Percentiles rank a stretch among this genome's conserved stretches.
Conservation (phyloP, 2,888 invertebrate species). For the Drosophila infuscata region DNA sequence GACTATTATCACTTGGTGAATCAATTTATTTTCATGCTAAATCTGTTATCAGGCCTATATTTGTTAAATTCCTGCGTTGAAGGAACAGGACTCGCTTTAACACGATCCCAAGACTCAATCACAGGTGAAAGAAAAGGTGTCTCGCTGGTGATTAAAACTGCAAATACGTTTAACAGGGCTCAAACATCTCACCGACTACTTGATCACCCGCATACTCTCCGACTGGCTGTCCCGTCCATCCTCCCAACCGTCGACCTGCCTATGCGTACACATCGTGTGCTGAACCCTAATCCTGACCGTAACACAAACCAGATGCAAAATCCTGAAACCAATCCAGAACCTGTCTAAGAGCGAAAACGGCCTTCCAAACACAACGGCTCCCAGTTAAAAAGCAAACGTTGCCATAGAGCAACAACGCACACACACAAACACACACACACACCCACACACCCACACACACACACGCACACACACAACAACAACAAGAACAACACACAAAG, state of each 20-base stretch:
- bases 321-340: slow-evolving; percentile 32
- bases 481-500: slow-evolving; percentile 18
- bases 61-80: not conserved
- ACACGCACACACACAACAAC: not conserved
- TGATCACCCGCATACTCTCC: not conserved
- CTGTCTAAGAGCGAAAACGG: slow-evolving; percentile 25
- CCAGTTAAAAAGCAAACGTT: slow-evolving; percentile 46
- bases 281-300: slow-evolving; percentile 10
- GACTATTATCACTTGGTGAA: not conserved
- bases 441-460: not conserved
- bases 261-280: not conserved
- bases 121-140: slow-evolving; percentile 40
- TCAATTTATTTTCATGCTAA: not conserved
- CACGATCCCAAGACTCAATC: not conserved
- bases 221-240: not conserved
- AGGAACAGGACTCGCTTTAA: not conserved
- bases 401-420: slow-evolving; percentile 5
- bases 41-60: not conserved
- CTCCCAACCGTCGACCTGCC: not conserved
- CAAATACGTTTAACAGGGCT: slow-evolving; percentile 21
- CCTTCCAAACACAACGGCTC: slow-evolving; percentile 14
- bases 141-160: slow-evolving; percentile 59
- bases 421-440: slow-evolving; percentile 7
- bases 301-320: slow-evolving; percentile 22
- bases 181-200: slow-evolving; percentile 3